These are phyloP conservation scores for Campoletis raptor DNA, from an alignment of 2,888 invertebrate genomes.

Conservation along the genomic window DNA sequence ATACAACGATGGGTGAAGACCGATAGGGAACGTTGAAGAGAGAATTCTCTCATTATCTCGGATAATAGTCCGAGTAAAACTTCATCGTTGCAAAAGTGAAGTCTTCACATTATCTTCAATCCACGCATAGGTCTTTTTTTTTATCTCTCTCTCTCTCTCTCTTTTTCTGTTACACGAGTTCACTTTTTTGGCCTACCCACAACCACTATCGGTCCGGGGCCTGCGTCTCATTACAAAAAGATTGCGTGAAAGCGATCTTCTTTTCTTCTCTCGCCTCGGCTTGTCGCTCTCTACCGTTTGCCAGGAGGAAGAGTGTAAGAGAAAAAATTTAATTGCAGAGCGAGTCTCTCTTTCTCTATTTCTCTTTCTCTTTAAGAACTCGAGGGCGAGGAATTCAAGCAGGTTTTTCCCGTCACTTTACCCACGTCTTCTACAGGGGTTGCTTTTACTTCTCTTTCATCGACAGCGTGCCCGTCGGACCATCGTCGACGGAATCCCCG, in stretches of 20 bases:
- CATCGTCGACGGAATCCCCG: conserved; percentile 70
- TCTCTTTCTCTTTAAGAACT: conserved; percentile 35
- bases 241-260: conserved; percentile 31
- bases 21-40: conserved; percentile 49
- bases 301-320: conserved; percentile 7
- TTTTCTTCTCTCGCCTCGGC: conserved; percentile 21
- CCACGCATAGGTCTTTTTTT: conserved; percentile 11
- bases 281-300: conserved; percentile 34
- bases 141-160: neutral
- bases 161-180: conserved; percentile 51
- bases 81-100: conserved; percentile 60
- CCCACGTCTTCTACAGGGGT: conserved; percentile 70
- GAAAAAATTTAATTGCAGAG: conserved; percentile 65
- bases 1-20: conserved; percentile 51
- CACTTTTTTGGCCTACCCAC: conserved; percentile 32
- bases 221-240: conserved; percentile 49
- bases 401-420: conserved; percentile 67
- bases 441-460: conserved; percentile 55
- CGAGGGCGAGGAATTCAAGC: conserved; percentile 44
- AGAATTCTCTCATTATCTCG: conserved; percentile 64
- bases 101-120: conserved; percentile 53
- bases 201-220: conserved; percentile 16
- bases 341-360: conserved; percentile 14
- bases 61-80: conserved; percentile 66
- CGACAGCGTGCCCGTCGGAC: conserved; percentile 54